phyloP scores from a whole-genome alignment of 2,888 invertebrate genomes.

The Apamea crenata region DNA sequence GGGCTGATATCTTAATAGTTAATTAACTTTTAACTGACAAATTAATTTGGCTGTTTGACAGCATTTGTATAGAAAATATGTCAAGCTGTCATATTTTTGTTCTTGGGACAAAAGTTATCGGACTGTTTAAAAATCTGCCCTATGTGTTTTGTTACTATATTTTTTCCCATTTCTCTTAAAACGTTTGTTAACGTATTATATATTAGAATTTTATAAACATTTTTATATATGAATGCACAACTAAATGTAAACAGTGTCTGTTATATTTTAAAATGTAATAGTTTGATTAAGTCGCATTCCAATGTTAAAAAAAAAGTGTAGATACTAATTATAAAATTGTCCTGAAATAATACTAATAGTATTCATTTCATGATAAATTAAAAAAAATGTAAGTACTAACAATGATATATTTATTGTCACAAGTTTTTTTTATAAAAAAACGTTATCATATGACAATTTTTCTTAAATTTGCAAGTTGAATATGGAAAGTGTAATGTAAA shows the following conservation, averaged over 20 bases:
- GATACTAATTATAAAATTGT: background rate
- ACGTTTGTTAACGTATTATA: background rate
- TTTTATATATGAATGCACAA: background rate
- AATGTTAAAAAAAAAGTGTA: background rate
- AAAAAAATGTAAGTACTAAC: background rate
- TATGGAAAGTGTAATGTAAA: background rate
- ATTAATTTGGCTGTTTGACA: background rate
- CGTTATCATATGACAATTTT: background rate
- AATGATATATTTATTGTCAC: background rate
- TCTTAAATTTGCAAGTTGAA: background rate
- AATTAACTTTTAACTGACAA: background rate
- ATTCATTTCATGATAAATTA: too few relatives aligned
- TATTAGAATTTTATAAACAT: background rate
- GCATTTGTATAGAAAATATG: background rate
- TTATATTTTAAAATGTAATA: background rate
- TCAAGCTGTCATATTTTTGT: background rate
- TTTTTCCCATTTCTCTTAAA: background rate
- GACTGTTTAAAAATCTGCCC: background rate
- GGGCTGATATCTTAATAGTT: background rate
- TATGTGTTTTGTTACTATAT: background rate
- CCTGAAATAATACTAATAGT: background rate
- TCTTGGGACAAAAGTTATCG: background rate
- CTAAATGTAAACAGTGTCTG: background rate
- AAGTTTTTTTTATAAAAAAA: background rate
- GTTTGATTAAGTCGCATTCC: background rate